These are phyloP conservation scores for Sycophila texana DNA, from an alignment of 2,888 invertebrate genomes.

Conservation along the genomic window DNA sequence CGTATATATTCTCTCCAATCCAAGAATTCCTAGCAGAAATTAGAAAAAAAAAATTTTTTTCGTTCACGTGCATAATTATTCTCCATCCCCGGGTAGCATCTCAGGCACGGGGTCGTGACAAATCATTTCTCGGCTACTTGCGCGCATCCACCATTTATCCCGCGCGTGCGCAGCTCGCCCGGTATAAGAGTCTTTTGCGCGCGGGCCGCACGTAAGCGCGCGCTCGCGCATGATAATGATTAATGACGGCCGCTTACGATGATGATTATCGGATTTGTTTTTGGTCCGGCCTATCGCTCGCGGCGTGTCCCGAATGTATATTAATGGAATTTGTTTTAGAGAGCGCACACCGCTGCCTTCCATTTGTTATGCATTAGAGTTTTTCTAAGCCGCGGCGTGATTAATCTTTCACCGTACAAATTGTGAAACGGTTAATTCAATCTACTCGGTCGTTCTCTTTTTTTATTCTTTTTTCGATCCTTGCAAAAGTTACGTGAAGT, in stretches of 20 bases:
- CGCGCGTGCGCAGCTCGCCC: background rate
- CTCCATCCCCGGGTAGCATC: background rate
- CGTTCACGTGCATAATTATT: constrained; percentile 8
- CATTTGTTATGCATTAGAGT: constrained; percentile 28
- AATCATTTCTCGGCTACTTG: constrained; percentile 38
- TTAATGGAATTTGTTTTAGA: constrained; percentile 43
- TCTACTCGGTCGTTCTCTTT: background rate
- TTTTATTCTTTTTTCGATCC: background rate
- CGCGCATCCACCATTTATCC: constrained; percentile 22
- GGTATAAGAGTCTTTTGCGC: constrained; percentile 15
- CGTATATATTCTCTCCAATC: too few relatives aligned
- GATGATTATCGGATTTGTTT: constrained; percentile 48
- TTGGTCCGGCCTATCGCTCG: constrained; percentile 13
- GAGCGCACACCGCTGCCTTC: background rate
- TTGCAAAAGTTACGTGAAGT: too few relatives aligned
- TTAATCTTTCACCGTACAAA: constrained; percentile 2
- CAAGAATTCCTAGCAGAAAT: too few relatives aligned
- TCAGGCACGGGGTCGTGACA: constrained; percentile 30
- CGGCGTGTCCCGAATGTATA: constrained; percentile 5
- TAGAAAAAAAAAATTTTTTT: too few relatives aligned
- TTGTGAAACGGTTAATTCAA: constrained; percentile 1
- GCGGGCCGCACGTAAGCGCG: background rate
- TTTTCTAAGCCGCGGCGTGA: background rate
- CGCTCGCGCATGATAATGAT: constrained; percentile 30
- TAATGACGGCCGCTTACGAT: constrained; percentile 25